phyloP scores from a whole-genome alignment of 2,113 vertebrate species.

The Zosterops hypoxanthus region DNA sequence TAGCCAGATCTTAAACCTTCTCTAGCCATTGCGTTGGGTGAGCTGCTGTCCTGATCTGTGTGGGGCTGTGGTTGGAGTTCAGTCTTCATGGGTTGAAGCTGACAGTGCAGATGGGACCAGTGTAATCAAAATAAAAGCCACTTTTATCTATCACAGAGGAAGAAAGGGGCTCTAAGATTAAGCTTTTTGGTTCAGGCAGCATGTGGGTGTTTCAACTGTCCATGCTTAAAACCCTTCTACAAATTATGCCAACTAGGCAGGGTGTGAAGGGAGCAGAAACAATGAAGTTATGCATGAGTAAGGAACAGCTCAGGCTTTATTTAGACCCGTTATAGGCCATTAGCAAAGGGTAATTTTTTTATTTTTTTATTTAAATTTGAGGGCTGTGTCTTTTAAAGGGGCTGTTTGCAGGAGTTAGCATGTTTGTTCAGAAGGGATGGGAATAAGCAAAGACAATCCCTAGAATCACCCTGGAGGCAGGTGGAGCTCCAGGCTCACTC shows the following conservation, averaged over 20 bases:
- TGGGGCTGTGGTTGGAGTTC: not conserved
- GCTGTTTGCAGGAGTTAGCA: not conserved
- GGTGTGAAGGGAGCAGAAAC: slow-evolving; percentile 26
- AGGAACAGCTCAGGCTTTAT: slow-evolving; percentile 45
- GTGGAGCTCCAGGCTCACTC: not conserved
- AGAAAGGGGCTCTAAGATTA: not conserved
- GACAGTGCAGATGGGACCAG: not conserved
- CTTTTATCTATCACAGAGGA: not conserved
- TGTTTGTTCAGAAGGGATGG: not conserved
- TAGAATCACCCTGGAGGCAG: not conserved
- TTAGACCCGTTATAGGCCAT: slow-evolving; percentile 17
- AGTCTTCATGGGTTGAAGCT: not conserved
- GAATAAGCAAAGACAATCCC: not conserved
- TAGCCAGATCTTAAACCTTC: not conserved
- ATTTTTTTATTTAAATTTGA: not conserved
- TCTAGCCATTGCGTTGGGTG: not conserved
- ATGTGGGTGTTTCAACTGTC: slow-evolving; percentile 25
- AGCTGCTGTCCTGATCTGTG: not conserved
- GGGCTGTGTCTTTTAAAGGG: not conserved
- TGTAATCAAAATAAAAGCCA: not conserved
- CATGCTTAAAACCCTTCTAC: slow-evolving; percentile 25
- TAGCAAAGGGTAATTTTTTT: not conserved
- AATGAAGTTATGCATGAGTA: slow-evolving; percentile 47
- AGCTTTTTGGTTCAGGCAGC: slow-evolving; percentile 18
- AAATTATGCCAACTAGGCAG: slow-evolving; percentile 18